phyloP scores from a whole-genome alignment of 2,113 vertebrate genomes.

The Malaclemys terrapin region DNA sequence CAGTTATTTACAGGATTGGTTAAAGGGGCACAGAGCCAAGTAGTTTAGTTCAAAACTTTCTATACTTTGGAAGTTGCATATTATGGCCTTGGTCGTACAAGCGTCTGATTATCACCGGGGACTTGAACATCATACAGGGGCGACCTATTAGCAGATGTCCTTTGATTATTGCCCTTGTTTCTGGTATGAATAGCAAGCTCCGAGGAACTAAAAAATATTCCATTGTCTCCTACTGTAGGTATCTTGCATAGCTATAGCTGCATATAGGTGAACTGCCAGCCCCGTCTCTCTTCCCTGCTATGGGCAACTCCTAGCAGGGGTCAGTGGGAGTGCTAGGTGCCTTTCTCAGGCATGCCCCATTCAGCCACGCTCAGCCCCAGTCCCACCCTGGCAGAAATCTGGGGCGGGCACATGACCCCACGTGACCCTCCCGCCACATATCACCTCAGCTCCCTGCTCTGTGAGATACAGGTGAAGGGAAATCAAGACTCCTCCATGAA shows the following conservation, averaged over 20 bases:
- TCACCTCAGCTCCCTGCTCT: no score
- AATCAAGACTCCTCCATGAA: no score
- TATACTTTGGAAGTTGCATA: background rate
- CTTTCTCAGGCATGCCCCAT: no score
- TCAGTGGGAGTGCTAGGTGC: no score
- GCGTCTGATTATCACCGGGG: background rate
- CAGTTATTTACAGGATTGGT: background rate
- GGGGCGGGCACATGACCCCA: no score
- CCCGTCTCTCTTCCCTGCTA: no score
- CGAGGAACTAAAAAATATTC: background rate
- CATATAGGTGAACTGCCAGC: no score
- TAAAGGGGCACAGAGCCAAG: background rate
- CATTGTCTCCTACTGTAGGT: background rate
- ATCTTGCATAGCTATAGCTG: background rate
- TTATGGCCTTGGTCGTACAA: background rate
- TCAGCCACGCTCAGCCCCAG: no score
- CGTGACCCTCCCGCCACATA: no score
- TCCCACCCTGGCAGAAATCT: no score
- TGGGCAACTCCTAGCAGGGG: no score
- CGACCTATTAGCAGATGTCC: background rate
- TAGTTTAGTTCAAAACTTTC: background rate
- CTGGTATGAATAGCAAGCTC: background rate
- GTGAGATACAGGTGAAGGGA: no score
- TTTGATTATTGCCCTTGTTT: background rate
- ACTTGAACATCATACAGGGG: background rate